Conservation (phyloP, 1,140 invertebrate species). For the Anastatus disparis region DNA sequence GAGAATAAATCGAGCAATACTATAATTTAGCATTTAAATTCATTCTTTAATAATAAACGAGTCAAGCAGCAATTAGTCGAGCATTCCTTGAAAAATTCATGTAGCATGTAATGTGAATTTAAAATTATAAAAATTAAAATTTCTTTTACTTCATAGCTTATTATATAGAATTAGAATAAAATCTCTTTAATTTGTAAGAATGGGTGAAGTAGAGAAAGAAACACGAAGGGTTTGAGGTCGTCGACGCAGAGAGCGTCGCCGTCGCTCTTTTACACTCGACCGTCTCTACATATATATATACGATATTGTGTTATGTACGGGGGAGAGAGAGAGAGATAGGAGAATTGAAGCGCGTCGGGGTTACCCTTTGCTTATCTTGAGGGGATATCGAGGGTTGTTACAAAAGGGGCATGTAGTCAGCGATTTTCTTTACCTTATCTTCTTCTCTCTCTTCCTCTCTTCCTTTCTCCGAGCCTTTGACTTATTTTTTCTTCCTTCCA, state of each 20-base stretch:
- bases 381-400: conserved; percentile 19
- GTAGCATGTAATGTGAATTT: too few species aligned
- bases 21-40: too few species aligned
- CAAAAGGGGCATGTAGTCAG: conserved; percentile 25
- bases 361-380: conserved; percentile 31
- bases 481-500: background rate
- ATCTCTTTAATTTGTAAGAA: too few species aligned
- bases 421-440: conserved; percentile 30
- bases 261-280: background rate
- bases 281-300: background rate
- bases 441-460: background rate
- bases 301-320: background rate
- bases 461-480: background rate
- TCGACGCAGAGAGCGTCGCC: background rate
- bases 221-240: background rate
- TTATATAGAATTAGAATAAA: too few species aligned
- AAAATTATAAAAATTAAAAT: too few species aligned
- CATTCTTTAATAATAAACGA: too few species aligned
- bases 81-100: too few species aligned
- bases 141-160: too few species aligned
- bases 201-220: too few species aligned
- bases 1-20: too few species aligned
- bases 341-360: background rate
- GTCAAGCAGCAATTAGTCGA: too few species aligned
- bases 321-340: background rate